Base-by-base conservation (phyloP, 1,140 invertebrate species). In the Colletes gigas region DNA sequence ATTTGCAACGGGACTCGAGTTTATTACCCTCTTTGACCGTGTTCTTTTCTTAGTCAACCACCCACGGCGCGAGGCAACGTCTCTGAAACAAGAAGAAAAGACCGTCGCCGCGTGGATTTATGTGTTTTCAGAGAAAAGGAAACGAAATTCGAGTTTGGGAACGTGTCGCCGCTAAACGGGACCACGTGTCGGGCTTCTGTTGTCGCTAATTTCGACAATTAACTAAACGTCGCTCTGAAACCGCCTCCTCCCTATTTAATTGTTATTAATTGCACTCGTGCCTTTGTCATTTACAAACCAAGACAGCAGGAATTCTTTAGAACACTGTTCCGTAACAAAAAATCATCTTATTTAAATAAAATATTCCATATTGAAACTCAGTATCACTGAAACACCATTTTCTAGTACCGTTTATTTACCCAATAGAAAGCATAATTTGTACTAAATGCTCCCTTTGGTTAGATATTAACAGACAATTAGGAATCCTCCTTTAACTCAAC, bases 201-300 rank as follows among this genome's bases (percentile, higher is more conserved):
- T 84, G 82, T 86, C 85, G 87, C 88, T 90, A 90, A 90, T 90
- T 88, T 82, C 68, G 81, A 77, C 86, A 89, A 90, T 90, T 90
- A 89, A 88, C 71, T 68, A 67, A 83, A 81, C 81, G 86, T 77
- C 47, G 50, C 17, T 75, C 62, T 30, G 21, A 1, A n/a, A 14
- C 19, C 4, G 1, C n/a, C 5, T 19, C 5, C 21, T 6, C 3
- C 44, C 4, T 21, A 60, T 73, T 47, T 55, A 70, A 60, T 70
- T 39, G 5, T 70, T 70, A 76, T 76, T 67, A 44, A 66, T 66
- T 17, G 8, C 4, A 10, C 4, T 4, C 17, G 10, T 17, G 8
- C 44, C 44, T 44, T 44, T 44, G 44, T 44, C 8, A 44, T 9
- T 4, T 9, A 2, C 9, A 54, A 54, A 54, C 9, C 17, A 15